phyloP scores from a whole-genome alignment of 2,888 invertebrate species.

The Leucophora obtusa region DNA sequence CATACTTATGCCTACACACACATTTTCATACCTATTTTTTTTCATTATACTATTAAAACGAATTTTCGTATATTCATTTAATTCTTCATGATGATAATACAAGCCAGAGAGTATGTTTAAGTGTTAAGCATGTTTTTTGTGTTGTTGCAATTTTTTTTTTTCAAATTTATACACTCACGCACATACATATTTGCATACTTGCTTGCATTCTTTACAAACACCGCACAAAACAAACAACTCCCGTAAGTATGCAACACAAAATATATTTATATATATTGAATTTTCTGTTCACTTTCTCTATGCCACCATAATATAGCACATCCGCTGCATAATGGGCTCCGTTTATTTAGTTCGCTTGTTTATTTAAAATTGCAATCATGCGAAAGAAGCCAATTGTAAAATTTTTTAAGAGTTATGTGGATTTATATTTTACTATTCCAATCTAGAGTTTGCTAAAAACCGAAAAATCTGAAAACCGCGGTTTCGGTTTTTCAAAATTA shows the following conservation, averaged over 20 bases:
- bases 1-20: neutral
- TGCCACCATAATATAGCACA: neutral
- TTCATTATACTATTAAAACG: conserved; percentile 13
- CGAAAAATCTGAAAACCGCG: no score
- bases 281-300: neutral
- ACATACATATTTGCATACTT: neutral
- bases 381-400: no score
- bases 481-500: no score
- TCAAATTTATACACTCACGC: neutral
- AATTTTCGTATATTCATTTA: conserved; percentile 35
- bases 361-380: no score
- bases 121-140: conserved; percentile 25
- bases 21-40: neutral
- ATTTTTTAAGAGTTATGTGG: no score
- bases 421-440: no score
- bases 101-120: conserved; percentile 30
- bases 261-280: neutral
- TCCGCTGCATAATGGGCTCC: neutral
- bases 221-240: neutral
- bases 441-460: no score
- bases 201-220: neutral
- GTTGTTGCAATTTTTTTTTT: conserved; percentile 4
- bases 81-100: neutral
- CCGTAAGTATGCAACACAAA: conserved; percentile 1
- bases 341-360: no score